Percentiles rank a stretch among this genome's conserved stretches.
These are phyloP conservation scores for Pristionchus arcanus DNA, from an alignment of 2,888 invertebrate species.

Conservation along the genomic window DNA sequence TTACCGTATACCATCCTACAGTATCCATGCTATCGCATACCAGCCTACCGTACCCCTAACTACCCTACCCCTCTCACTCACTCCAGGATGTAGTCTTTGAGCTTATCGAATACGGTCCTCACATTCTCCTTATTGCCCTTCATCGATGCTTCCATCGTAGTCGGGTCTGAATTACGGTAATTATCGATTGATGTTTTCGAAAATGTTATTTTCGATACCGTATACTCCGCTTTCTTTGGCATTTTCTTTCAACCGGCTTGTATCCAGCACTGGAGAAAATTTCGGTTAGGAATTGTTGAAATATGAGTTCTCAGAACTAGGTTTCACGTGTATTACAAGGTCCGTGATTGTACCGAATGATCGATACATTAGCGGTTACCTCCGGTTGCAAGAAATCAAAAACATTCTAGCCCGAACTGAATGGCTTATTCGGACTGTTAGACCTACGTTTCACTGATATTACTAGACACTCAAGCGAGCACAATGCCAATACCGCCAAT, in stretches of 20 bases:
- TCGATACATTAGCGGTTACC: too few species aligned
- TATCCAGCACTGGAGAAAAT: conserved; percentile 14
- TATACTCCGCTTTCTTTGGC: background rate
- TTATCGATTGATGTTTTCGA: background rate
- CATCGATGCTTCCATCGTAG: background rate
- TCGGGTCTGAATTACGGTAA: background rate
- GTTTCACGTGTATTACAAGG: background rate
- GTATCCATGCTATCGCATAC: too few species aligned
- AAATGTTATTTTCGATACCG: conserved; percentile 14
- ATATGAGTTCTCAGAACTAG: background rate
- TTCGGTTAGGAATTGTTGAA: background rate
- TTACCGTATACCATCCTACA: too few species aligned
- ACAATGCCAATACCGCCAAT: too few species aligned
- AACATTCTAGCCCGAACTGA: too few species aligned
- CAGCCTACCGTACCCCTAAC: background rate
- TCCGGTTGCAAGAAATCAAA: too few species aligned
- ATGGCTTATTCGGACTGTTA: background rate
- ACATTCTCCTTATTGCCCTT: conserved; percentile 26
- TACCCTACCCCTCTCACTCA: background rate
- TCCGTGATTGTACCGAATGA: too few species aligned
- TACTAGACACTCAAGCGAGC: background rate
- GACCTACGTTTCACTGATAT: background rate
- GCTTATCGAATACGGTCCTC: conserved; percentile 41
- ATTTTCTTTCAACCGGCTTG: background rate
- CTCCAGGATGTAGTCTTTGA: conserved; percentile 32